Evolutionary conservation across 2,888 invertebrate species (phyloP), one percentile per base, ranked within the genome.

Genomic region (Salticus scenicus): DNA sequence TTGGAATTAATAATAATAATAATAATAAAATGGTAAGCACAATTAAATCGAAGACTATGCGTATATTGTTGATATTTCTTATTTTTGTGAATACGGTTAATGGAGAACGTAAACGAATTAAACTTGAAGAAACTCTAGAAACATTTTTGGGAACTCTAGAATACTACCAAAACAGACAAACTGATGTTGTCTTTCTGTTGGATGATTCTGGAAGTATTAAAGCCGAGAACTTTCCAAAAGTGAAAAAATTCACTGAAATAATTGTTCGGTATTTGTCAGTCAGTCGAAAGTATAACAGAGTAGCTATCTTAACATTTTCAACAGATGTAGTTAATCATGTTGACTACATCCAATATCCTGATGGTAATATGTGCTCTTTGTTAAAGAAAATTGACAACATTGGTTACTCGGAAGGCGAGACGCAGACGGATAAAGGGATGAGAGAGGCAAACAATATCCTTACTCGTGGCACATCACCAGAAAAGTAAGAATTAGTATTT

Each of bases 121-220:
- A 37, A 37, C 37, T 37, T 7, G 37, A 37, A 37, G 57, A 5
- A 24, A 20, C 2, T n/a, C 57, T 67, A 31, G 14, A 4, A 8
- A 47, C 17, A 10, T 87, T 87, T 63, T 1, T 81, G 17, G 63
- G 73, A 8, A 73, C 69, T 42, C 28, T 87, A 17, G 87, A 87
- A 57, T 12, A 64, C 17, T 87, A 81, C 33, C 47, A 47, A 30
- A 5, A 30, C 2, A 73, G 57, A 17, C 27, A 5, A n/a, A 87
- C 81, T 57, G 87, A 81, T 1, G 73, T 87, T 0, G 81, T 87
- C 12, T 80, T 87, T 41, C 63, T 87, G 4, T 30, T 81, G 67
- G 87, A 87, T 37, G 87, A 87, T 51, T 87, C 87, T 12, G 87
- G 87, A n/a, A 87, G 87, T 41, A 81, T 87, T 8, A 77, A 73